Conservation (phyloP, 1,140 invertebrate species). For the Pteromalus puparum region DNA sequence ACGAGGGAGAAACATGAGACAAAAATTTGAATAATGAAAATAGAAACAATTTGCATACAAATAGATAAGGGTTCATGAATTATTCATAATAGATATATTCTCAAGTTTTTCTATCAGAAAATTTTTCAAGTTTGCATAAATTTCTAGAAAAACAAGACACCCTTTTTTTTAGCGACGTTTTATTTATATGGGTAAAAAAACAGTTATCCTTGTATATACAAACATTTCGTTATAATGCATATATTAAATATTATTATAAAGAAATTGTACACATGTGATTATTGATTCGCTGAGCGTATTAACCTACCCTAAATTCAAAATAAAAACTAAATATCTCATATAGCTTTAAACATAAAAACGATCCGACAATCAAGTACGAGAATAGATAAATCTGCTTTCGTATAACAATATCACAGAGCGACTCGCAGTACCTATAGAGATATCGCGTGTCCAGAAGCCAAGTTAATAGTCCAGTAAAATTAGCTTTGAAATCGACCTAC, state of each 20-base stretch:
- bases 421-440: background rate
- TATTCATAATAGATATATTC: background rate
- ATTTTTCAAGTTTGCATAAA: background rate
- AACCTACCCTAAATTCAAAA: background rate
- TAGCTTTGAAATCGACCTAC: too few species aligned
- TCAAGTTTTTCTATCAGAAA: background rate
- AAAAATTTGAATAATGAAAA: background rate
- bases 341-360: slow-evolving; percentile 18
- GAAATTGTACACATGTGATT: background rate
- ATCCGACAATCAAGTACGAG: background rate
- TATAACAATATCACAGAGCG: slow-evolving; percentile 6
- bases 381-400: background rate
- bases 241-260: slow-evolving; percentile 25
- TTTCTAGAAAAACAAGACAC: background rate
- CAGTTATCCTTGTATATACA: slow-evolving; percentile 21
- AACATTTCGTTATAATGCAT: slow-evolving; percentile 28
- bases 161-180: slow-evolving; percentile 14
- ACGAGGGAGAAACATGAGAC: slow-evolving; percentile 58
- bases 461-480: too few species aligned
- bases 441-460: background rate
- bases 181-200: slow-evolving; percentile 27
- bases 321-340: background rate
- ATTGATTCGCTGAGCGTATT: background rate
- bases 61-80: background rate
- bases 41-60: slow-evolving; percentile 3